These are phyloP conservation scores for Stenurella melanura DNA, from an alignment of 2,888 invertebrate genomes.

Conservation along the genomic window DNA sequence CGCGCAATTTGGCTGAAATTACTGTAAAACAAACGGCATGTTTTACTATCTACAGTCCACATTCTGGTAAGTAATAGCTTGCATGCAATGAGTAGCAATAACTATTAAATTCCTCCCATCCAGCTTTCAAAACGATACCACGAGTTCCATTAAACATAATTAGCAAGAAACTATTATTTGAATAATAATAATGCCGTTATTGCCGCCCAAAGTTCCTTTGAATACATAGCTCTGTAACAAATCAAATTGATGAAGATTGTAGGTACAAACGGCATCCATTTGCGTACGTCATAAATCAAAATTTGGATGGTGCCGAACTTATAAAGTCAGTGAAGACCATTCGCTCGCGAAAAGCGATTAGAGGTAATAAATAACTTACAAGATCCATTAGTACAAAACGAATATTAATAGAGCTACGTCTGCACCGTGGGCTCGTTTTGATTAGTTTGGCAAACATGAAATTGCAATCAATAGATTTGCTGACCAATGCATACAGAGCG, in stretches of 20 bases:
- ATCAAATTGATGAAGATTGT: constrained; percentile 42
- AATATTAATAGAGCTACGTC: constrained; percentile 68
- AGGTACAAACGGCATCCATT: constrained; percentile 40
- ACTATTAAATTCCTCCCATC: not conserved
- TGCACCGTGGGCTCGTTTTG: constrained; percentile 42
- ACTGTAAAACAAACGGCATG: not conserved
- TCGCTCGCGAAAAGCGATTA: constrained; percentile 62
- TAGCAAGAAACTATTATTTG: not conserved
- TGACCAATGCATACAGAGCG: constrained; percentile 38
- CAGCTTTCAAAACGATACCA: not conserved
- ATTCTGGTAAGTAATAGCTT: not conserved
- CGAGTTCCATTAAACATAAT: constrained; percentile 7
- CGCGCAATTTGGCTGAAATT: no score
- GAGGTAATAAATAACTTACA: constrained; percentile 69
- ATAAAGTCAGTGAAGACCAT: constrained; percentile 57
- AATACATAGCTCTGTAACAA: constrained; percentile 22
- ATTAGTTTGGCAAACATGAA: constrained; percentile 58
- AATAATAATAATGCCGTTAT: constrained; percentile 1
- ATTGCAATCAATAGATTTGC: constrained; percentile 61
- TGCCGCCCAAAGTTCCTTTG: constrained; percentile 7
- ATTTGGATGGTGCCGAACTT: constrained; percentile 58
- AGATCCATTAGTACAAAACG: constrained; percentile 69
- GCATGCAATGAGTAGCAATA: not conserved
- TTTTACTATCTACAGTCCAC: not conserved
- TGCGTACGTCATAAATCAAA: constrained; percentile 58